Conservation (phyloP, 64 coral and sea anemone species). For the Dendronephthya gigantea region DNA sequence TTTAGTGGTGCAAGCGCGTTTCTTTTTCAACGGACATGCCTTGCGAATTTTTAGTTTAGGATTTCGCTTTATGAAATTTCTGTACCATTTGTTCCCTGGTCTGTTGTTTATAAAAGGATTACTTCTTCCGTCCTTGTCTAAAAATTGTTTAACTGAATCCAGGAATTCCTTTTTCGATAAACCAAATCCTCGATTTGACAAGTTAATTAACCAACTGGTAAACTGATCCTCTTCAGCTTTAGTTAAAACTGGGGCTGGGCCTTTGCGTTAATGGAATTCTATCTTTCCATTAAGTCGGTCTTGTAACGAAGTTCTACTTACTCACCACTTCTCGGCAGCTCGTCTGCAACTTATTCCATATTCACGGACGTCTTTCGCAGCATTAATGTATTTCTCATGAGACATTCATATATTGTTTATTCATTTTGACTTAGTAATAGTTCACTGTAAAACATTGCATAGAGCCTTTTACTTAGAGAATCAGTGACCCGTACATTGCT, state of each 20-base stretch:
- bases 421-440: too few relatives aligned
- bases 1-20: constrained; percentile 13
- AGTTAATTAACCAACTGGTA: constrained; percentile 35
- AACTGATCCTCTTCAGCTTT: constrained; percentile 39
- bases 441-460: too few relatives aligned
- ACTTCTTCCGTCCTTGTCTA: constrained; percentile 40
- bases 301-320: constrained; percentile 18
- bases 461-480: too few relatives aligned
- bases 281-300: constrained; percentile 23
- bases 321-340: constrained; percentile 18
- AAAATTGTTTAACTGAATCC: constrained; percentile 29
- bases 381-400: not conserved
- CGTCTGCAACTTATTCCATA: constrained; percentile 9
- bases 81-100: constrained; percentile 17
- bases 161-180: constrained; percentile 34
- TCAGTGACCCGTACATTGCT: too few relatives aligned
- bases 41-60: not conserved
- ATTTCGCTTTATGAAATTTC: not conserved
- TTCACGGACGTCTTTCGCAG: not conserved
- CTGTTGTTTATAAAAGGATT: constrained; percentile 7
- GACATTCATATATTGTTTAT: too few relatives aligned
- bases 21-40: not conserved
- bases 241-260: constrained; percentile 25
- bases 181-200: constrained; percentile 37
- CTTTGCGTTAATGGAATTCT: constrained; percentile 2